These are phyloP conservation scores for Ligdia adustata DNA, from an alignment of 2,888 invertebrate species.

Conservation along the genomic window DNA sequence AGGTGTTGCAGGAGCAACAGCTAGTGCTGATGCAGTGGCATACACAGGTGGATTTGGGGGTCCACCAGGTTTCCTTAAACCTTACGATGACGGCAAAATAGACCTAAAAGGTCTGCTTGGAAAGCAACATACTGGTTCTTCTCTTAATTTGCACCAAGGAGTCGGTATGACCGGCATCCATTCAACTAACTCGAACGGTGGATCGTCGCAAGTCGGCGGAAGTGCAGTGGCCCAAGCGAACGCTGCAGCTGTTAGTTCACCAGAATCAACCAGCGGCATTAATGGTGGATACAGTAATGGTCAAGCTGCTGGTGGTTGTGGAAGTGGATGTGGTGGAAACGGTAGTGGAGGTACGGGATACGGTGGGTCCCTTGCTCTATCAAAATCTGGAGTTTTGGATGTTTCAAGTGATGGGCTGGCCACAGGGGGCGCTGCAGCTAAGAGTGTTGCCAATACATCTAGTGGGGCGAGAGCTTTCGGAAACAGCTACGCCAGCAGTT, in stretches of 20 bases:
- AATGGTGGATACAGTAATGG: constrained; percentile 28
- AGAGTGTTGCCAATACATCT: constrained; percentile 52
- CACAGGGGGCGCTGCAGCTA: constrained; percentile 45
- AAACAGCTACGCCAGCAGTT: constrained; percentile 60
- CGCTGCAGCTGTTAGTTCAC: constrained; percentile 47
- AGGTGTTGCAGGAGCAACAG: constrained; percentile 25
- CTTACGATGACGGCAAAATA: constrained; percentile 60
- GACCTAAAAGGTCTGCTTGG: constrained; percentile 18
- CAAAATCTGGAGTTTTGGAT: constrained; percentile 33
- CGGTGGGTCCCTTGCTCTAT: constrained; percentile 21
- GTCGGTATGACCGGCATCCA: constrained; percentile 26
- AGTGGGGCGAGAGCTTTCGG: constrained; percentile 42
- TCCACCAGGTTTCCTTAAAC: constrained; percentile 69
- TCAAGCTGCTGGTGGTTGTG: constrained; percentile 44
- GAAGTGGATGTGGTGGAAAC: constrained; percentile 47
- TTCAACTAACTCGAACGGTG: constrained; percentile 28
- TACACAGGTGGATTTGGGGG: constrained; percentile 76
- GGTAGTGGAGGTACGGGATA: constrained; percentile 31
- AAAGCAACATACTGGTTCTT: constrained; percentile 27
- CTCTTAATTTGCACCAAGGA: constrained; percentile 28
- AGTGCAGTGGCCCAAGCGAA: constrained; percentile 42
- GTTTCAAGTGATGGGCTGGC: constrained; percentile 29
- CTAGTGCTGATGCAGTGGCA: constrained; percentile 37
- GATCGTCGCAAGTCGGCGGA: constrained; percentile 25
- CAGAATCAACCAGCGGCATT: constrained; percentile 36